Evolutionary conservation across 2,113 vertebrate genomes (phyloP).

Genomic region (Empidonax alnorum): DNA sequence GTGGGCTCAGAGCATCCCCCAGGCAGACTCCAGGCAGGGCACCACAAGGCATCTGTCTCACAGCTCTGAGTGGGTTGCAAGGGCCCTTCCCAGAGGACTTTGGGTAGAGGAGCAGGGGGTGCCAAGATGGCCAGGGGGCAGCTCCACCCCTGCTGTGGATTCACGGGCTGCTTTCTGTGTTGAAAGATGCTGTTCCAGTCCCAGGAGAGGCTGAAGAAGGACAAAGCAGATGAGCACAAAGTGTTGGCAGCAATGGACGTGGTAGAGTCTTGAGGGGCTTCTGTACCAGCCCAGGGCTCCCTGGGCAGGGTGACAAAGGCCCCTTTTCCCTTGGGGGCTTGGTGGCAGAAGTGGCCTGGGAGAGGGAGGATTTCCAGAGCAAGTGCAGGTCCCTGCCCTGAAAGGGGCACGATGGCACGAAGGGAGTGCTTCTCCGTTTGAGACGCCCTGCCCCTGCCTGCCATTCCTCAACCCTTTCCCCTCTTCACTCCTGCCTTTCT

Average conservation of each 20-base stretch:
- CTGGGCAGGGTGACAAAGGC: background rate
- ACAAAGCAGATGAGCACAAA: slow-evolving; percentile 78
- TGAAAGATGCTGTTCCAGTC: slow-evolving; percentile 78
- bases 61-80: background rate
- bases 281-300: background rate
- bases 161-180: background rate
- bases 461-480: background rate
- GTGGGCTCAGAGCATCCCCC: background rate
- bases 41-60: background rate
- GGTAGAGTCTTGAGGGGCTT: slow-evolving; percentile 42
- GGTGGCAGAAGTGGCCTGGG: background rate
- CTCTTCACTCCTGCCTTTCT: fast-evolving
- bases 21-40: too few species aligned
- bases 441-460: background rate
- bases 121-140: background rate
- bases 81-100: background rate
- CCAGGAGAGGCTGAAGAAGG: slow-evolving; percentile 74
- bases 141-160: fast-evolving
- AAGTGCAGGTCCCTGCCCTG: fast-evolving
- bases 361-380: background rate
- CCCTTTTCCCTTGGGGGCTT: background rate
- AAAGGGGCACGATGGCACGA: background rate
- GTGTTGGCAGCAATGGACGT: slow-evolving; percentile 49
- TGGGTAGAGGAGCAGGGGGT: fast-evolving
- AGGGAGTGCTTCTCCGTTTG: background rate